phyloP scores from a whole-genome alignment of 2,113 vertebrate genomes.

The Rhadina sibilatrix region DNA sequence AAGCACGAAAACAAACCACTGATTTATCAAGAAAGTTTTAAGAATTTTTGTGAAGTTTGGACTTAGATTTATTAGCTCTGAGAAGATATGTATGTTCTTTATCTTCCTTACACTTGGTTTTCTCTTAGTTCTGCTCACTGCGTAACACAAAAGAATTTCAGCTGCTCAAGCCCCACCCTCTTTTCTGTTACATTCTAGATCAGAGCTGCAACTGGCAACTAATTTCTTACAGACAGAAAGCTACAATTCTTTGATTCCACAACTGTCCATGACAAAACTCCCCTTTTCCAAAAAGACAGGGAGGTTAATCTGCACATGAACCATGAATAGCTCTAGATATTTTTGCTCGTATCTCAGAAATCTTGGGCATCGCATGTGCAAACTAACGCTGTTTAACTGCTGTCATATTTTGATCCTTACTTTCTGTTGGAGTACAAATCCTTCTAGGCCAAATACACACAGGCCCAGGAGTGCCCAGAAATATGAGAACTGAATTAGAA shows the following conservation, averaged over 20 bases:
- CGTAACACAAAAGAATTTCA: not conserved
- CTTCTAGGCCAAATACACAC: too few relatives aligned
- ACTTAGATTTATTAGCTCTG: not conserved
- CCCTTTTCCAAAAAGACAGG: not conserved
- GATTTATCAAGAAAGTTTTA: not conserved
- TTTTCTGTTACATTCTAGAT: not conserved
- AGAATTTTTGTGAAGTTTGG: not conserved
- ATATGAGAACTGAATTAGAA: too few relatives aligned
- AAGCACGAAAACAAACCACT: not conserved
- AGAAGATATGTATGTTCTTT: not conserved
- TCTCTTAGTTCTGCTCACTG: not conserved
- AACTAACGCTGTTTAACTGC: not conserved
- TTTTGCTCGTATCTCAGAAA: not conserved
- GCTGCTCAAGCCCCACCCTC: not conserved
- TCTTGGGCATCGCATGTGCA: rapidly evolving
- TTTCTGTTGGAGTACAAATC: not conserved
- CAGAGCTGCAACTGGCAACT: not conserved
- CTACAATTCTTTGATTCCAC: not conserved
- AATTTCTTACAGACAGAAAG: not conserved
- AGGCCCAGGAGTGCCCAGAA: too few relatives aligned
- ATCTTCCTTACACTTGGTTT: not conserved
- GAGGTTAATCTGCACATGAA: not conserved
- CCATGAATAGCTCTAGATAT: not conserved
- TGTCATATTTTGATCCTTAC: not conserved
- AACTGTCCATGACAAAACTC: not conserved